Evolutionary conservation across 2,113 vertebrate genomes (phyloP).

Genomic region (Chrysochloris asiatica): DNA sequence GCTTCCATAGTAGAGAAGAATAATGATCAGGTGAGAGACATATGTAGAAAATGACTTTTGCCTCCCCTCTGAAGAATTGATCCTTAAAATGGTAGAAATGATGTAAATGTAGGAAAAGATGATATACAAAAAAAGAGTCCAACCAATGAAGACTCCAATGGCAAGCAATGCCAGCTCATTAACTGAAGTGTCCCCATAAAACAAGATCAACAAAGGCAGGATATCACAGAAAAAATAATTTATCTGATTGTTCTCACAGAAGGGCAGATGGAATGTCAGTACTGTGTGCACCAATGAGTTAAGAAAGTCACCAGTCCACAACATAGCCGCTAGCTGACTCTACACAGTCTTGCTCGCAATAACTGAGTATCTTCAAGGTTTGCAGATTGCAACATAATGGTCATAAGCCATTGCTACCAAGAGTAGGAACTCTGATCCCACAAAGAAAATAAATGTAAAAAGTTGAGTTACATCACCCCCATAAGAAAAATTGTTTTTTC

Average conservation of each 20-base stretch:
- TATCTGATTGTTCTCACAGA: slow-evolving; percentile 57
- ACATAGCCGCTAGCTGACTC: slow-evolving; percentile 12
- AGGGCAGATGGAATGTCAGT: slow-evolving; percentile 33
- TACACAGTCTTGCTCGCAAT: slow-evolving; percentile 54
- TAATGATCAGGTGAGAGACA: slow-evolving; percentile 61
- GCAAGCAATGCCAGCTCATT: slow-evolving; percentile 47
- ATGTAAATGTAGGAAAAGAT: slow-evolving; percentile 63
- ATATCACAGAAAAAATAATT: slow-evolving; percentile 68
- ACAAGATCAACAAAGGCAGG: slow-evolving; percentile 54
- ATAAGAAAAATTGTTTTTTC: slow-evolving; percentile 50
- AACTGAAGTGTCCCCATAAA: slow-evolving; percentile 53
- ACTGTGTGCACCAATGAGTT: slow-evolving; percentile 59
- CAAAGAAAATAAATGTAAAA: slow-evolving; percentile 68
- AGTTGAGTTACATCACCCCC: slow-evolving; percentile 50
- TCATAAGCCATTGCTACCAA: slow-evolving; percentile 73
- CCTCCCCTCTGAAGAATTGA: background rate
- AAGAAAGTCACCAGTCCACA: slow-evolving; percentile 67
- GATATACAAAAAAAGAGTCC: slow-evolving; percentile 54
- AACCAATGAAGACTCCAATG: slow-evolving; percentile 42
- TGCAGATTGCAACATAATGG: slow-evolving; percentile 68
- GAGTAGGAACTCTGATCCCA: slow-evolving; percentile 51
- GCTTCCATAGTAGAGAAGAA: slow-evolving; percentile 62
- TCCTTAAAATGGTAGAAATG: slow-evolving; percentile 53
- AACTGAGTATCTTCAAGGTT: slow-evolving; percentile 59
- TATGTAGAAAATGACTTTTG: slow-evolving; percentile 62